Base-by-base conservation (phyloP, 2,797 vertebrate genomes). In the Eospalax fontanierii region DNA sequence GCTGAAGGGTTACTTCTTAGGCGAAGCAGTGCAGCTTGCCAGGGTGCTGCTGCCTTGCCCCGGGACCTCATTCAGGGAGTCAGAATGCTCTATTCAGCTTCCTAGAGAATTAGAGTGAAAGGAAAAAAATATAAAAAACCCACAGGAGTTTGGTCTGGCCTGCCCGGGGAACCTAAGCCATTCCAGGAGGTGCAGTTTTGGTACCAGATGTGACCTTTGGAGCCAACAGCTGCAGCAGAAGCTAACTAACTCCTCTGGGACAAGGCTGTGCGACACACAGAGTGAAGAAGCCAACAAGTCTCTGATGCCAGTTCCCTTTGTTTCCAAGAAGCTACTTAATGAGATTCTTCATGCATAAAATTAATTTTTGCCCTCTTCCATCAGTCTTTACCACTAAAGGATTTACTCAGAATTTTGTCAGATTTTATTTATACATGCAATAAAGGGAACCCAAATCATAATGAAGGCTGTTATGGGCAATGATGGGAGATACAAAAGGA, bases 341-440 rank as follows among this genome's bases (percentile, higher is more conserved):
- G 96, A 98, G 97, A 98, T 97, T 98, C 98, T 98, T 98, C 98
- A 98, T 96, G 95, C 98, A 98, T 98, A 98, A 98, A 98, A 98
- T 98, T 98, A 98, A 94, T 98, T 98, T 98, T 98, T 98, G 57
- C 91, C 97, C 68, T 95, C 76, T 98, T 98, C 87, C 97, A 94
- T 97, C 96, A 96, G 93, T 93, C 96, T 98, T 88, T 93, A 96
- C 91, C 89, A 97, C 87, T 95, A 97, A 98, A 97, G 88, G 61
- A 97, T 98, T 98, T 98, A 95, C 94, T 97, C 95, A 96, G 18
- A 97, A 61, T 97, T 98, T 97, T 98, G 96, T 98, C 97, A 98
- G 89, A 96, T 98, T 98, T 98, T 98, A 98, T 98, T 98, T 98
- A 96, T 98, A 97, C 61, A 70, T 95, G 57, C 92, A 96, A 95